Evolutionary conservation across 2,113 vertebrate species (phyloP).

Genomic region (Phalacrocorax pelagicus): DNA sequence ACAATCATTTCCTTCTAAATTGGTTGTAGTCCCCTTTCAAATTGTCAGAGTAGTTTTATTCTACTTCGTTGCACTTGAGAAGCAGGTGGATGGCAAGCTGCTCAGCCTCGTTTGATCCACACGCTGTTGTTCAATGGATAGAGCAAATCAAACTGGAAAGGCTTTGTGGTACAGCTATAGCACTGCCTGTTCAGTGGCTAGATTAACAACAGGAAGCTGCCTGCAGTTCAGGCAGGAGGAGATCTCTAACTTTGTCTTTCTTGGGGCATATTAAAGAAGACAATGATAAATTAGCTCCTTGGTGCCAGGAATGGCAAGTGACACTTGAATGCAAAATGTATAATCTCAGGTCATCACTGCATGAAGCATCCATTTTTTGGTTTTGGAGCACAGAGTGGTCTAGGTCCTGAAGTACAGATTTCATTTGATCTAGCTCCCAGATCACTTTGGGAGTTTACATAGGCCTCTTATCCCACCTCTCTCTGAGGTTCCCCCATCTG

Average conservation of each 20-base stretch:
- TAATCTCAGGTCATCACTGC: not conserved
- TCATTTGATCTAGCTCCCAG: not conserved
- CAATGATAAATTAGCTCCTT: conserved; percentile 15
- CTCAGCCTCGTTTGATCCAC: conserved; percentile 50
- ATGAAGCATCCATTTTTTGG: not conserved
- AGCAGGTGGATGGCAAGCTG: conserved; percentile 59
- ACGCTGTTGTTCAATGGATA: not conserved
- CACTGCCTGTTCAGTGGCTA: not conserved
- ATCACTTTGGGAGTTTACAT: not conserved
- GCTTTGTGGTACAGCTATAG: not conserved
- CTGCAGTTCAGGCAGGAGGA: not conserved
- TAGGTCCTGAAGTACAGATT: not conserved
- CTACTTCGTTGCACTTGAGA: conserved; percentile 63
- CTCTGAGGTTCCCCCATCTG: not conserved
- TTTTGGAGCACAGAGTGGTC: not conserved
- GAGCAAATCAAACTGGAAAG: conserved; percentile 59
- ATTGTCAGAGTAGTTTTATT: conserved; percentile 69
- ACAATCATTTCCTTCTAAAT: conserved; percentile 65
- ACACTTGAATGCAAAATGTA: not conserved
- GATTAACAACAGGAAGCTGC: not conserved
- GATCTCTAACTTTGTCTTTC: not conserved
- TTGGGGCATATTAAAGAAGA: not conserved
- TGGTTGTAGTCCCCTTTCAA: conserved; percentile 67
- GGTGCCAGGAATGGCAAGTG: not conserved
- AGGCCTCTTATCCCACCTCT: not conserved